Evolutionary conservation across 2,888 invertebrate genomes (phyloP).

Genomic region (Parthenolecanium corni): DNA sequence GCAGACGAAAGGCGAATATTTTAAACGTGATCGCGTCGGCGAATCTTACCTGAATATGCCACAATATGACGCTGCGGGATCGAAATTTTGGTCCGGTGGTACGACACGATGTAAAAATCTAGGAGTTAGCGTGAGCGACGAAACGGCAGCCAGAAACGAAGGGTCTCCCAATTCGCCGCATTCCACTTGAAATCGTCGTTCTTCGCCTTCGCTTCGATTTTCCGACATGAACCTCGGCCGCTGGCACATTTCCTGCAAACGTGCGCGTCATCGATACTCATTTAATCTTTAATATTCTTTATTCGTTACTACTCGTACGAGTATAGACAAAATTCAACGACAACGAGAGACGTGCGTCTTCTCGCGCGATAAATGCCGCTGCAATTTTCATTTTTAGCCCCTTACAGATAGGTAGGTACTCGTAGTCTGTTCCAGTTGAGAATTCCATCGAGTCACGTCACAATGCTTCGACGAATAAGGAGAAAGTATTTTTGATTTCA

Average conservation of each 20-base stretch:
- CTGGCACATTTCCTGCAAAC: slow-evolving; percentile 51
- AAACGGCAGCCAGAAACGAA: slow-evolving; percentile 52
- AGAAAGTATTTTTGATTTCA: too few relatives aligned
- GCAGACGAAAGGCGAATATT: too few relatives aligned
- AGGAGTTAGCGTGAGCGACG: slow-evolving; percentile 54
- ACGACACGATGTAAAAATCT: slow-evolving; percentile 54
- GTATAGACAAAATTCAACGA: too few relatives aligned
- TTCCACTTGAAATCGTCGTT: slow-evolving; percentile 43
- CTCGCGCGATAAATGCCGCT: too few relatives aligned
- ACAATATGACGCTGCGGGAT: slow-evolving; percentile 46
- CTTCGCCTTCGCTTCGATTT: slow-evolving; percentile 37
- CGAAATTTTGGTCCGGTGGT: slow-evolving; percentile 54
- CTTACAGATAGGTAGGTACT: too few relatives aligned
- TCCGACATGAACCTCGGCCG: slow-evolving; percentile 48
- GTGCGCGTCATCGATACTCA: background rate
- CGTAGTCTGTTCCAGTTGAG: too few relatives aligned
- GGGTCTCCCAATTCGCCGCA: slow-evolving; percentile 49
- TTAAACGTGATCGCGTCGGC: too few relatives aligned
- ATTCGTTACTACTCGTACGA: background rate
- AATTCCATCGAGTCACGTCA: too few relatives aligned
- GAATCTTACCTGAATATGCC: slow-evolving; percentile 52
- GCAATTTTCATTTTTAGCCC: too few relatives aligned
- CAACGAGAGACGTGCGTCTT: too few relatives aligned
- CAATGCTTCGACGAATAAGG: too few relatives aligned
- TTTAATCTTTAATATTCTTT: background rate